These are phyloP conservation scores for Rhynchotus rufescens DNA, from an alignment of 2,797 vertebrate species.

Conservation along the genomic window DNA sequence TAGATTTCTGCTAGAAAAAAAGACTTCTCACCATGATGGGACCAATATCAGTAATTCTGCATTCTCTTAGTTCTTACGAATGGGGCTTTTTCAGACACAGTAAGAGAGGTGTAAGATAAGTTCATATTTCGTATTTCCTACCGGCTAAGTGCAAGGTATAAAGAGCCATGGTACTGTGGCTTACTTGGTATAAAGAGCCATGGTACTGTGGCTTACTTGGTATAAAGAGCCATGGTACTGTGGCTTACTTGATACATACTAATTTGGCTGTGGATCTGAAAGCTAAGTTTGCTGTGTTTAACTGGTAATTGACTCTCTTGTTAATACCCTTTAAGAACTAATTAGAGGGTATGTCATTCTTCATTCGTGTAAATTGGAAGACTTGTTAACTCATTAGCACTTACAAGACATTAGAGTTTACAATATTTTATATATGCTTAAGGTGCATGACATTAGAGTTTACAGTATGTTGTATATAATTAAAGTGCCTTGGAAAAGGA, in stretches of 20 bases:
- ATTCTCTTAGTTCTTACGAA: not conserved
- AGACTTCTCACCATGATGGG: accelerated
- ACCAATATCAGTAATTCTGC: not conserved
- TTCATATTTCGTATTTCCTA: not conserved
- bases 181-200: not conserved
- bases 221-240: not conserved
- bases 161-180: not conserved
- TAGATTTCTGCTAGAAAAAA: not conserved
- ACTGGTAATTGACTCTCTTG: not conserved
- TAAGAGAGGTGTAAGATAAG: not conserved
- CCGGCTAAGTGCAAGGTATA: not conserved
- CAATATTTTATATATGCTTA: not conserved
- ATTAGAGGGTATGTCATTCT: not conserved
- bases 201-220: too few species aligned
- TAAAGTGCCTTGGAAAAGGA: too few species aligned
- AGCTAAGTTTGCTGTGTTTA: not conserved
- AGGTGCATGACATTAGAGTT: not conserved
- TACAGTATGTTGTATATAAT: too few species aligned
- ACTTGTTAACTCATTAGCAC: not conserved
- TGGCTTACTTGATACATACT: not conserved
- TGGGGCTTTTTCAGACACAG: not conserved
- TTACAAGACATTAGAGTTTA: not conserved
- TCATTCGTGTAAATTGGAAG: not conserved
- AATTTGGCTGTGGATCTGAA: not conserved
- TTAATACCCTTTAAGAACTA: not conserved